These are phyloP conservation scores for Dusona sp. DNA, from an alignment of 2,888 invertebrate genomes.

Conservation along the genomic window DNA sequence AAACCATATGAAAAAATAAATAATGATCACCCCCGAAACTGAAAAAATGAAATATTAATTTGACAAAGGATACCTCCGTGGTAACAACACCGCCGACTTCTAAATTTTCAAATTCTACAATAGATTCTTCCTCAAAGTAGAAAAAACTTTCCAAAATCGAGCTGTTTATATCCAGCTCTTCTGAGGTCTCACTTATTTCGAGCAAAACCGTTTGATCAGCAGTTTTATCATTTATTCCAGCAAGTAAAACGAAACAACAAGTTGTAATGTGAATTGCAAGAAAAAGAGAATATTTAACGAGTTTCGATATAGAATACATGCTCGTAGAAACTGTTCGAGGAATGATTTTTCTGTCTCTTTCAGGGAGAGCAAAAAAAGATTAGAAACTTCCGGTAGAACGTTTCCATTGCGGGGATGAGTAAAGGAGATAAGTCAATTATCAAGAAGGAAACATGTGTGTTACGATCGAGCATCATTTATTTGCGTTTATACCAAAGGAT, in stretches of 20 bases:
- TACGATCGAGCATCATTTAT: slow-evolving; percentile 65
- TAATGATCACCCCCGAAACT: slow-evolving; percentile 15
- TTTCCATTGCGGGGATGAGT: slow-evolving; percentile 20
- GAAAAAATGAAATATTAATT: neutral
- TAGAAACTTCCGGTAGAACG: slow-evolving; percentile 54
- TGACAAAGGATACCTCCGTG: slow-evolving; percentile 31
- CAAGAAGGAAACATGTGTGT: slow-evolving; percentile 52
- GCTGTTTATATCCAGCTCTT: neutral
- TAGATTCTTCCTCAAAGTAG: slow-evolving; percentile 28
- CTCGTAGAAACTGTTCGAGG: slow-evolving; percentile 46
- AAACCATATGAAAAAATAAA: too few species aligned
- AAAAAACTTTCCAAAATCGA: slow-evolving; percentile 6
- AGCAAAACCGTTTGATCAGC: slow-evolving; percentile 3
- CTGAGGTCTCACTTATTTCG: slow-evolving; percentile 31
- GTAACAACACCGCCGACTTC: slow-evolving; percentile 43
- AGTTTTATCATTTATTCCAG: slow-evolving; percentile 6
- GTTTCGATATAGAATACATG: slow-evolving; percentile 70
- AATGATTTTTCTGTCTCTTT: slow-evolving; percentile 18
- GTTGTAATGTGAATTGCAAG: slow-evolving; percentile 65
- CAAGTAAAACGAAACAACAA: slow-evolving; percentile 50
- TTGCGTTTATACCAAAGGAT: slow-evolving; percentile 47
- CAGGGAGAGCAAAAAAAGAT: slow-evolving; percentile 50
- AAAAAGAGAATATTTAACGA: slow-evolving; percentile 71
- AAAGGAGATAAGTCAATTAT: slow-evolving; percentile 60
- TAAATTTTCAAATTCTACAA: slow-evolving; percentile 57